Base-by-base conservation (phyloP, 2,113 vertebrate genomes). In the Vireo altiloquus region DNA sequence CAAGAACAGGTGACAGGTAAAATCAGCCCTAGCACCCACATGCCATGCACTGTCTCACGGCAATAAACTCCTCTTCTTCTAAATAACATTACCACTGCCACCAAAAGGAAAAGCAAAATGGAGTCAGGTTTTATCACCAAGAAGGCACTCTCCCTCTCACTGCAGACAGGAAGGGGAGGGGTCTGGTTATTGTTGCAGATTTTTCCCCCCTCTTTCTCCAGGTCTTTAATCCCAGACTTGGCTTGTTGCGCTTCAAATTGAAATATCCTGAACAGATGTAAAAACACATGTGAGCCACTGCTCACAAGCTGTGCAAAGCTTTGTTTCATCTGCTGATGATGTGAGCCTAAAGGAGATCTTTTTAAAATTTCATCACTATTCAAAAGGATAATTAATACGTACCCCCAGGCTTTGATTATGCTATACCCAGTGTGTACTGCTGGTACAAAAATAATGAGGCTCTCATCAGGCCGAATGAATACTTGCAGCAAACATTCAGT, bases 331-430 rank as follows among this genome's bases (percentile, higher is more conserved):
- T 98, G 98, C 98, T 97, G 98, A 98, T 98, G 99, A 99, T 98
- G 98, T 98, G 98, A 98, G 98, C 99, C 98, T 99, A 98, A 99
- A 99, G 99, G 98, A 99, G 98, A 98, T 98, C 99, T 99, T 99
- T 99, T 99, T 99, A 99, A 99, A 99, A 99, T 99, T 99, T 99
- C 99, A 99, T 99, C 99, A 99, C 98, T 99, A 99, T 99, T 99
- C 99, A 99, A 99, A 99, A 99, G 99, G 99, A 99, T 99, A 99
- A 99, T 99, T 99, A 99, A 99, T 99, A 98, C 98, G 98, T 99
- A 99, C 99, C 99, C 99, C 98, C 99, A 99, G 99, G 99, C 99
- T 99, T 99, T 99, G 99, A 99, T 99, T 99, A 99, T 99, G 98
- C 99, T 98, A 98, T 98, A 98, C 98, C 97, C 98, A 98, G 98